Evolutionary conservation across 2,113 vertebrate genomes (phyloP).

Genomic region (Paraplagusia blochii): DNA sequence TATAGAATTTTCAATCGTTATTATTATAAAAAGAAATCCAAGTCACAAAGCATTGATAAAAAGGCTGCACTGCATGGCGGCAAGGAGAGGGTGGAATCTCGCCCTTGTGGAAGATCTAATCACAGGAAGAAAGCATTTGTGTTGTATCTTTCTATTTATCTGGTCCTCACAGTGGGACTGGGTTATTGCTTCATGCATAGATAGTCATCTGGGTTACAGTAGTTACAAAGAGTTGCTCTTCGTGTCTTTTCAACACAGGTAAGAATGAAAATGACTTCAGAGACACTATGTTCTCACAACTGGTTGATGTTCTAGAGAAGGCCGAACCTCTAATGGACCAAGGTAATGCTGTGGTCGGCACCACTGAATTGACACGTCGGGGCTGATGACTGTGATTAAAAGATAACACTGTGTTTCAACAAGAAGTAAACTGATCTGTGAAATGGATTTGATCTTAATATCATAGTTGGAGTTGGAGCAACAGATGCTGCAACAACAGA

Average conservation of each 20-base stretch:
- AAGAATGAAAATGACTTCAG: conserved; percentile 26
- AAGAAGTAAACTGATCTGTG: background rate
- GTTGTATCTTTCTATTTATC: conserved; percentile 45
- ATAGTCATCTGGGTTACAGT: conserved; percentile 21
- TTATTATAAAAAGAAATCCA: background rate
- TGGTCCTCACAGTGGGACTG: conserved; percentile 20
- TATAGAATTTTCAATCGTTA: no score
- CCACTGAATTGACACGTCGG: conserved; percentile 60
- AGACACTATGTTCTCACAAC: conserved; percentile 23
- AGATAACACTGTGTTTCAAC: background rate
- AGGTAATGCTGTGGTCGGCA: conserved; percentile 33
- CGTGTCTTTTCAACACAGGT: conserved; percentile 27
- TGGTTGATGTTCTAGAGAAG: conserved; percentile 23
- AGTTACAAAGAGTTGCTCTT: conserved; percentile 6
- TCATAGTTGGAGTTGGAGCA: background rate
- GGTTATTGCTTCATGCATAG: conserved; percentile 8
- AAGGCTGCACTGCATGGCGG: conserved; percentile 15
- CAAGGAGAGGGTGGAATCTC: conserved; percentile 41
- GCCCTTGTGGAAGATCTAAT: conserved; percentile 41
- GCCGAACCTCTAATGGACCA: conserved; percentile 38
- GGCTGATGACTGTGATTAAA: conserved; percentile 47
- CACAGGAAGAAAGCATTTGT: conserved; percentile 32
- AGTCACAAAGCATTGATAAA: background rate
- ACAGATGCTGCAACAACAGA: no score
- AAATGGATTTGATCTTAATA: background rate